phyloP scores from a whole-genome alignment of 2,113 vertebrate genomes.

The Phocoena phocoena region DNA sequence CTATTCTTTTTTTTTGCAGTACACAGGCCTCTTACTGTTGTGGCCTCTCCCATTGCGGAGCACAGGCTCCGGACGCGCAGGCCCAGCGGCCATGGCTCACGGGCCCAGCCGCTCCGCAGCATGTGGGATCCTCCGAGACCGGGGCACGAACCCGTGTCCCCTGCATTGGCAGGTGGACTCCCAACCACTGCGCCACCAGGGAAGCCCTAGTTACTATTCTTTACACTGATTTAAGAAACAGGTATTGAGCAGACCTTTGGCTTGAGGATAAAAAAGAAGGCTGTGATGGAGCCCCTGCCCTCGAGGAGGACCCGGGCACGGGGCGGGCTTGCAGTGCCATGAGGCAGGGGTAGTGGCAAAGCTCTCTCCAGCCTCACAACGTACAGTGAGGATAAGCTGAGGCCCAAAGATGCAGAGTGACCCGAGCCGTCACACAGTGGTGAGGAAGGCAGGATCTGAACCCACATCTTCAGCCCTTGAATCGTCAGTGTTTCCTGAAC shows the following conservation, averaged over 20 bases:
- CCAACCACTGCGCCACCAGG: no score
- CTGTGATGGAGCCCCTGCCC: no score
- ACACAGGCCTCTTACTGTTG: no score
- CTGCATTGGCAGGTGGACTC: no score
- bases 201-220: not conserved
- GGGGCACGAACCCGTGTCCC: no score
- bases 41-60: no score
- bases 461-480: not conserved
- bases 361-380: not conserved
- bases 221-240: not conserved
- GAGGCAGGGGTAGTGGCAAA: not conserved
- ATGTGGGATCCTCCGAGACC: no score
- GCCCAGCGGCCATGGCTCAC: no score
- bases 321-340: accelerated
- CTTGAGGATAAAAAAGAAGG: not conserved
- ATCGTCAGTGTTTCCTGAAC: not conserved
- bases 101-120: no score
- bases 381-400: not conserved
- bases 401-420: not conserved
- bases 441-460: not conserved
- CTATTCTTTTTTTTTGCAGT: not conserved
- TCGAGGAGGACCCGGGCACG: not conserved
- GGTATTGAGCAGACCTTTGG: not conserved
- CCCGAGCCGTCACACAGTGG: no score
- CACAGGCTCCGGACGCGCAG: no score